Conservation (phyloP, 2,888 invertebrate species). For the Invenusta paracnida region DNA sequence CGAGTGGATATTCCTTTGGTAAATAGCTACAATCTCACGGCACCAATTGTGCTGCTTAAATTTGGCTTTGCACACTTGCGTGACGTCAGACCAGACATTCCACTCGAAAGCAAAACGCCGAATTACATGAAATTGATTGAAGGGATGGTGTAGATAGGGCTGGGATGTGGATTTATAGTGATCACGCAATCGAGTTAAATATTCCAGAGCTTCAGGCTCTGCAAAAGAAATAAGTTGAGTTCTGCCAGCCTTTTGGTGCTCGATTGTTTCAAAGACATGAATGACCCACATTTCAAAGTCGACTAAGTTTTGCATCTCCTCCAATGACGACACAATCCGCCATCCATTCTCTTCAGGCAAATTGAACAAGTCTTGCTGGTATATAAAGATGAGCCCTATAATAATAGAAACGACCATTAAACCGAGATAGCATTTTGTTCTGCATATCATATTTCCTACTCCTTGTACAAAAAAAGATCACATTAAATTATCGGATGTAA, state of each 20-base stretch:
- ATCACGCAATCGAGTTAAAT: neutral
- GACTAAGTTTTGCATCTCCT: neutral
- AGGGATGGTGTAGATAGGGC: neutral
- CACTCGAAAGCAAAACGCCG: conserved; percentile 16
- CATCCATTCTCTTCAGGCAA: too few species aligned
- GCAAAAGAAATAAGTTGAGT: neutral
- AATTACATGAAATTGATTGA: conserved; percentile 10
- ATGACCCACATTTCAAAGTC: neutral
- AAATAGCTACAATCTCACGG: neutral
- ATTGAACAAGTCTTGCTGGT: too few species aligned
- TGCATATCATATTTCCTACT: too few species aligned
- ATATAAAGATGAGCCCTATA: too few species aligned
- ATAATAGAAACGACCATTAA: too few species aligned
- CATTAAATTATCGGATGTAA: too few species aligned
- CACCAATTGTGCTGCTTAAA: neutral
- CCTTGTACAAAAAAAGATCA: too few species aligned
- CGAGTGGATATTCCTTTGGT: neutral
- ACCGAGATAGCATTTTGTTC: too few species aligned
- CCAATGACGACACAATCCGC: neutral
- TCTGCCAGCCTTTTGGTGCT: neutral
- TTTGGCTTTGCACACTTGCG: neutral
- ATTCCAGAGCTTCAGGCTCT: neutral
- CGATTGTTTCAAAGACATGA: neutral
- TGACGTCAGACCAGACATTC: neutral
- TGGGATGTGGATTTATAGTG: neutral